These are phyloP conservation scores for Cherax quadricarinatus DNA, from an alignment of 1,140 invertebrate species.

Conservation along the genomic window DNA sequence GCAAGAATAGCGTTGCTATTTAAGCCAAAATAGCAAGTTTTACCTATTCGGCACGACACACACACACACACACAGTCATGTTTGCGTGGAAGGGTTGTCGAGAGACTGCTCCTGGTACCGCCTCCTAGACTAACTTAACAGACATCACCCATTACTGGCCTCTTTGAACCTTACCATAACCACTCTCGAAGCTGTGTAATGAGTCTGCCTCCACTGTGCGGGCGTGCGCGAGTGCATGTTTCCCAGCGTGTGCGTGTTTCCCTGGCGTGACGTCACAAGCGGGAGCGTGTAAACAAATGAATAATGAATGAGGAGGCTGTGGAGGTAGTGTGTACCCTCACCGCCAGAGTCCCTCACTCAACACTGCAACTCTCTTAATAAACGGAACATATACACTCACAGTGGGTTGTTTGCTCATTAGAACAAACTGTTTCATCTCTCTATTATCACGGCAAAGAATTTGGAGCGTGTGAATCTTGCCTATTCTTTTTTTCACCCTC, in stretches of 20 bases:
- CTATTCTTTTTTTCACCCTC: too few species aligned
- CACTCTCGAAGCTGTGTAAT: too few species aligned
- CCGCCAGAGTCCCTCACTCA: not conserved
- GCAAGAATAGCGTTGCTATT: too few species aligned
- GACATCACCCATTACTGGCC: too few species aligned
- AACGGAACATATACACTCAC: slow-evolving; percentile 39
- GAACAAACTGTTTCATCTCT: slow-evolving; percentile 37
- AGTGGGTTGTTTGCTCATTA: slow-evolving; percentile 40
- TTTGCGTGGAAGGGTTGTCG: too few species aligned
- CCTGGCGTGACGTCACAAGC: slow-evolving; percentile 3
- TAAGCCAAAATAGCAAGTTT: too few species aligned
- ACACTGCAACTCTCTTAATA: slow-evolving; percentile 23
- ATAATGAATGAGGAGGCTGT: slow-evolving; percentile 3
- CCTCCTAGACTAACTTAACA: too few species aligned
- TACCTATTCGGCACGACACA: too few species aligned
- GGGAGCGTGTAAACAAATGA: slow-evolving; percentile 15
- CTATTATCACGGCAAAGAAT: slow-evolving; percentile 14
- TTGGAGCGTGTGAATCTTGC: not conserved
- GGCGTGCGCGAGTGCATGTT: not conserved
- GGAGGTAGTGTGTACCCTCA: slow-evolving; percentile 2
- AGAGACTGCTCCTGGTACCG: too few species aligned
- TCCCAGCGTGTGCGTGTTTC: not conserved
- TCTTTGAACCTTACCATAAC: too few species aligned
- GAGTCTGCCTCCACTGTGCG: not conserved
- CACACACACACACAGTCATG: too few species aligned